Base-by-base conservation (phyloP, 2,888 invertebrate species). In the Xestia c-nigrum region DNA sequence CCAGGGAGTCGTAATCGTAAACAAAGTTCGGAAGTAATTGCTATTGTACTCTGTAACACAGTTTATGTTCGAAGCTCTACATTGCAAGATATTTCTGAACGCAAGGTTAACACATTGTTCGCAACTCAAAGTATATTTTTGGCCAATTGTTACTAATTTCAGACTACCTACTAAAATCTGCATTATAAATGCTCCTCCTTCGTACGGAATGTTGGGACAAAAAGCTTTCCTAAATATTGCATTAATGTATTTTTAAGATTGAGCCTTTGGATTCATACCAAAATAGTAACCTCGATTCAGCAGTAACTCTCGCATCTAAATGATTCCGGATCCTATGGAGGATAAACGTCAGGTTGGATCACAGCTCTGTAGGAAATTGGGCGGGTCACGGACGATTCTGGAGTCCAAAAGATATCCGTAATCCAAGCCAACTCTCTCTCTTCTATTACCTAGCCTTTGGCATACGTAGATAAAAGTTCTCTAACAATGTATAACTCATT, bases 71-170 rank as follows among this genome's bases (percentile, higher is more conserved):
- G 66, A 75, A 74, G 66, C 74, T 72, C 21, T 61, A 78, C 76
- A 78, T 69, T n/a, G 46, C 63, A 63, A 74, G 74, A 75, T 81
- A 86, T 86, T 84, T 81, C 71, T 74, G 81, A 74, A 74, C 59
- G 47, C 81, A 86, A 86, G 85, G 86, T 78, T 72, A 83, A 40
- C 74, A 74, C 40, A 80, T 40, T n/a, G 72, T 76, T 76, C 78
- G 68, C 50, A 70, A 72, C 40, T 67, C 46, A 65, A n/a, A 55
- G 55, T 55, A 85, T 85, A 67, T 72, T 83, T 78, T 71, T 72
- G 63, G 61, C 73, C 21, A 66, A 46, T 47, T 74, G 78, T 61
- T 66, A 40, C 68, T 78, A 81, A 82, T 78, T 78, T 78, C 47
- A 50, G 24, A n/a, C 43, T 65, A 21, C 10, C 19, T 46, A 16